phyloP scores from a whole-genome alignment of 1,140 invertebrate genomes.

The Lucilia cuprina region DNA sequence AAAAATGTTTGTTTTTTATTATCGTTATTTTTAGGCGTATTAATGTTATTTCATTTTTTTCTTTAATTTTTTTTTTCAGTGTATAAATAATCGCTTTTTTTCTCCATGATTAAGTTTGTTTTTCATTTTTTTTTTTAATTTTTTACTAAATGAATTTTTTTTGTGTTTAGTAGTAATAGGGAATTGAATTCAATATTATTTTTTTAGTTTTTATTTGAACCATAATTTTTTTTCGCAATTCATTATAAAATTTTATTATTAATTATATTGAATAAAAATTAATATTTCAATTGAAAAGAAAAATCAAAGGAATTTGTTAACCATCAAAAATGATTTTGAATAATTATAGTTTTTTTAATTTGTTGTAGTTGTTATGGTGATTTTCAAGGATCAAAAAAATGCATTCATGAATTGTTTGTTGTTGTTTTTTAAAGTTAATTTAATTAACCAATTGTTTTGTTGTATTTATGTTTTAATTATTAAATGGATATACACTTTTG shows the following conservation, averaged over 20 bases:
- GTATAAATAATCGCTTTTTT: slow-evolving; percentile 28
- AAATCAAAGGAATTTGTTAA: slow-evolving; percentile 4
- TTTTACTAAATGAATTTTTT: not conserved
- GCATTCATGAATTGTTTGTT: not conserved
- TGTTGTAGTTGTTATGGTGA: not conserved
- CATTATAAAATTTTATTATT: not conserved
- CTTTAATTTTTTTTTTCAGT: slow-evolving; percentile 18
- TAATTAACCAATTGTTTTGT: slow-evolving; percentile 44
- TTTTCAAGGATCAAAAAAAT: too few relatives aligned
- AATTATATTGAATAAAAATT: not conserved
- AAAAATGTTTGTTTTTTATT: slow-evolving; percentile 28
- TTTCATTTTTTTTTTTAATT: not conserved
- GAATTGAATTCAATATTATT: not conserved
- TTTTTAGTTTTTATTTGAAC: slow-evolving; percentile 10
- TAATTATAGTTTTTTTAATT: not conserved
- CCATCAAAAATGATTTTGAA: not conserved
- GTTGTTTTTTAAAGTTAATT: slow-evolving; percentile 41
- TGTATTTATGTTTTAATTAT: slow-evolving; percentile 35
- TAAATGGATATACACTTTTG: slow-evolving; percentile 23
- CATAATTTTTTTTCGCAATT: not conserved
- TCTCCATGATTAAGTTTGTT: not conserved
- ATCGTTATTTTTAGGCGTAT: slow-evolving; percentile 33
- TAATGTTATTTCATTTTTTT: slow-evolving; percentile 1
- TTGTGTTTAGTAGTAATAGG: slow-evolving; percentile 2
- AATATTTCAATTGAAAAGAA: not conserved